Evolutionary conservation across 2,113 vertebrate species (phyloP).

Genomic region (Syrmaticus mikado): DNA sequence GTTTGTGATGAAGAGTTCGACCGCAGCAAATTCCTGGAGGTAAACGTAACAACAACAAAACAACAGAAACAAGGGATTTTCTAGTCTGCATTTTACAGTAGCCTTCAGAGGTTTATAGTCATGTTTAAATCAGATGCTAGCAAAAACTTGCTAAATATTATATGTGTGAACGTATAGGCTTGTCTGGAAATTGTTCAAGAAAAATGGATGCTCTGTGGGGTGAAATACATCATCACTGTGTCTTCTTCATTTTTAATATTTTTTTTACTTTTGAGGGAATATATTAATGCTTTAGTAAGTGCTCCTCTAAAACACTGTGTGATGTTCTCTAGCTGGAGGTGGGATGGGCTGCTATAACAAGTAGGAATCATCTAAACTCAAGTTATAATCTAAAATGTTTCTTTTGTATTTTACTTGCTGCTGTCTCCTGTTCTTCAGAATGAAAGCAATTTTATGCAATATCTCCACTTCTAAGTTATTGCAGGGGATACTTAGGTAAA

Average conservation of each 20-base stretch:
- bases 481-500: background rate
- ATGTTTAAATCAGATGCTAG: background rate
- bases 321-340: background rate
- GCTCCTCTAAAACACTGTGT: background rate
- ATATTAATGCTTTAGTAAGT: background rate
- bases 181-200: background rate
- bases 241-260: no score
- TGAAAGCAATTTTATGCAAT: background rate
- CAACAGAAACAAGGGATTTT: conserved; percentile 6
- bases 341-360: background rate
- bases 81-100: background rate
- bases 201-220: background rate
- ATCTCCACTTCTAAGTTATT: background rate
- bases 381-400: background rate
- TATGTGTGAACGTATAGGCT: background rate
- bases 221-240: background rate
- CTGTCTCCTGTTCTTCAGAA: background rate
- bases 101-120: background rate
- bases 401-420: background rate
- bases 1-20: conserved; percentile 17
- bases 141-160: background rate
- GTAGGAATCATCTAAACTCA: background rate
- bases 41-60: background rate
- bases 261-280: background rate
- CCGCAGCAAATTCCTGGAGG: conserved; percentile 34